Evolutionary conservation across 2,888 invertebrate species (phyloP), one percentile per base, ranked within the genome.

Genomic region (Microdon myrmicae): DNA sequence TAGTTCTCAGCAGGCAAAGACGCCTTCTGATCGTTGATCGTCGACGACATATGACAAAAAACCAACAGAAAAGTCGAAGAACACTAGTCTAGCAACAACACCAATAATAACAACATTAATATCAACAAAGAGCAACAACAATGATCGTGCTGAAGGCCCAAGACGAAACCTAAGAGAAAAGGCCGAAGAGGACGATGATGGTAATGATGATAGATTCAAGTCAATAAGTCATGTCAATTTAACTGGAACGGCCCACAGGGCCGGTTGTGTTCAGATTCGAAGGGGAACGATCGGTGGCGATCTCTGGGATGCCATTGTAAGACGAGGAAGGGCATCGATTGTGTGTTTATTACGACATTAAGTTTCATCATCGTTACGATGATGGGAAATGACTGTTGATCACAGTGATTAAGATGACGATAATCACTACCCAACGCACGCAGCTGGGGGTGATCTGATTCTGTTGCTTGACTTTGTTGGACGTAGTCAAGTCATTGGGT

Each of bases 321-420:
- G n/a, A n/a, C n/a, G n/a, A n/a, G n/a, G n/a, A 45, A 64, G 56
- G 45, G 51, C 56, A 64, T 56, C 56, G 56, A 64, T 64, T 64
- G 61, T 64, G 61, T 64, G 61, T 56, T 64, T 64, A 64, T 64
- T 56, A 51, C 61, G 41, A 51, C 61, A 64, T 64, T 45, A 56
- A 51, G 35, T 64, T 64, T 45, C 49, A 49, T 49, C 56, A 49
- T 55, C 55, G 44, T 41, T 45, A 51, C 51, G 56, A 45, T 51
- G 51, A 64, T 64, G 56, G n/a, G 23, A 41, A 51, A 64, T 64
- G 45, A 26, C 28, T 41, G 61, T 45, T 61, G 61, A 61, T 61
- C 61, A 51, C 38, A 41, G 61, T 64, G 61, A 64, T 64, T 64
- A 56, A 56, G 37, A 29, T 35, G 51, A 64, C 51, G 61, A 37